Conservation (phyloP, 2,797 vertebrate species). For the Sphenodon punctatus region DNA sequence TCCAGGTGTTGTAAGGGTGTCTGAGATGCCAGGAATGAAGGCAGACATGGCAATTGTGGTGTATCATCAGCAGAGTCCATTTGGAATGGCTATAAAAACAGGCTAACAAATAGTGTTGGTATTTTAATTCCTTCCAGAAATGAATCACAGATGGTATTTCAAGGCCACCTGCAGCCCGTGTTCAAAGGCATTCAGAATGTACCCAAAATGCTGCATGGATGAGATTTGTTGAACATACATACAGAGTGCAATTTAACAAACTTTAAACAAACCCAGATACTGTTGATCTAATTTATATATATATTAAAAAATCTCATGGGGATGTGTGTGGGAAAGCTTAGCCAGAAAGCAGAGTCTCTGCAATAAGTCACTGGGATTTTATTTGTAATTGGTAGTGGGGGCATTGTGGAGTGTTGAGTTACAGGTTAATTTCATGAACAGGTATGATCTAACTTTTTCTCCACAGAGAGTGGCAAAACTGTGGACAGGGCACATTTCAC, state of each 20-base stretch:
- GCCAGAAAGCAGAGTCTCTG: slow-evolving; percentile 47
- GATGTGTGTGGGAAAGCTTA: slow-evolving; percentile 52
- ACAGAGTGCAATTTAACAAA: slow-evolving; percentile 53
- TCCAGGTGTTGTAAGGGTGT: background rate
- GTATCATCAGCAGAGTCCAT: background rate
- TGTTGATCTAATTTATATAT: slow-evolving; percentile 54
- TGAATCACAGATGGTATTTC: slow-evolving; percentile 67
- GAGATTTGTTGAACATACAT: slow-evolving; percentile 38
- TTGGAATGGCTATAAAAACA: slow-evolving; percentile 53
- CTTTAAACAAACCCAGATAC: slow-evolving; percentile 59
- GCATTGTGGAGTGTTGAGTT: no score
- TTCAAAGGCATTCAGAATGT: slow-evolving; percentile 63
- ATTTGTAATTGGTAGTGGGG: slow-evolving; percentile 21
- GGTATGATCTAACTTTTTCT: background rate
- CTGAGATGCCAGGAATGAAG: fast-evolving
- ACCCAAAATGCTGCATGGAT: slow-evolving; percentile 38
- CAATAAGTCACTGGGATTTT: slow-evolving; percentile 17
- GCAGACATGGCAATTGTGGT: background rate
- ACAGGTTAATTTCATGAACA: background rate
- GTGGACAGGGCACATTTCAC: background rate
- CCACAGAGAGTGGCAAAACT: background rate
- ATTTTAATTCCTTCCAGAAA: slow-evolving; percentile 71
- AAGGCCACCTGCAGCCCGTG: slow-evolving; percentile 59
- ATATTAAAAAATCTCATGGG: slow-evolving; percentile 54
- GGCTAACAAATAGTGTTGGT: slow-evolving; percentile 60